These are phyloP conservation scores for Melitaea athalia DNA, from an alignment of 2,888 invertebrate species.

Conservation along the genomic window DNA sequence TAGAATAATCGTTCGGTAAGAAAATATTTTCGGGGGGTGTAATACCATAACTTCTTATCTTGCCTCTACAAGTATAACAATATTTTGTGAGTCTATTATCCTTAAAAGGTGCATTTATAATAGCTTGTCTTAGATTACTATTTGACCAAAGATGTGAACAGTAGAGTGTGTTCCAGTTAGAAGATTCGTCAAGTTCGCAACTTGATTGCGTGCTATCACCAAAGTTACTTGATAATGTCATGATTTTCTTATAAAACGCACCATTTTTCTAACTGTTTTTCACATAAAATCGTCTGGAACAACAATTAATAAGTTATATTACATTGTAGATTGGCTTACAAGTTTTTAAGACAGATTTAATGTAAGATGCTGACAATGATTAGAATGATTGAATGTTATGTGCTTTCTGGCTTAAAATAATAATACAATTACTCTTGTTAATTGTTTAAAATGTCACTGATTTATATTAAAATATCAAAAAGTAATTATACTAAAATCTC, in stretches of 20 bases:
- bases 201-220: slow-evolving; percentile 51
- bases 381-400: too few relatives aligned
- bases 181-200: slow-evolving; percentile 54
- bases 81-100: slow-evolving; percentile 63
- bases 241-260: slow-evolving; percentile 44
- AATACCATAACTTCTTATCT: slow-evolving; percentile 75
- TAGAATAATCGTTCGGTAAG: slow-evolving; percentile 68
- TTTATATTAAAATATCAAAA: too few relatives aligned
- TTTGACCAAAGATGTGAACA: slow-evolving; percentile 73
- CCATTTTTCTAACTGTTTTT: not conserved
- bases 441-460: too few relatives aligned
- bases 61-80: slow-evolving; percentile 72
- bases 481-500: not conserved
- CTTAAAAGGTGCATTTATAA: slow-evolving; percentile 56
- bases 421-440: too few relatives aligned
- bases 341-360: not conserved
- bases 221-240: slow-evolving; percentile 62
- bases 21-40: slow-evolving; percentile 58
- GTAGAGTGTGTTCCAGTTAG: slow-evolving; percentile 67
- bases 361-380: too few relatives aligned
- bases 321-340: not conserved
- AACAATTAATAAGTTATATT: slow-evolving; percentile 28
- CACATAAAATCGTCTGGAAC: slow-evolving; percentile 46
- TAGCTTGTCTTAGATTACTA: slow-evolving; percentile 61
- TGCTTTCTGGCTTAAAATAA: too few relatives aligned